Base-by-base conservation (phyloP, 1,140 invertebrate genomes). In the Heliconius hermathena region DNA sequence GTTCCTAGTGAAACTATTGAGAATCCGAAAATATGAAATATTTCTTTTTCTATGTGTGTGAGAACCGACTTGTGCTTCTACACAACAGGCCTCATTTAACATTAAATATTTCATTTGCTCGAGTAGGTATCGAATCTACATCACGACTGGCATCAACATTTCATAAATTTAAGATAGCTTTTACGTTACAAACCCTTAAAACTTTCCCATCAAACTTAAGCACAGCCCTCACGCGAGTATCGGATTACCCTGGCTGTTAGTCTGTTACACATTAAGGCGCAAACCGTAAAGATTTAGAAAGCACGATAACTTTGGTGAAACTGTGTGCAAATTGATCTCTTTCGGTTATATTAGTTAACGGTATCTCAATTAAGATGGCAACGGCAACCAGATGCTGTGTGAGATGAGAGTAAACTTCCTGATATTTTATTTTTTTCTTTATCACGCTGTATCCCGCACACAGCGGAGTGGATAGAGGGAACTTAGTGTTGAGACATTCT, bases 261-360 rank as follows among this genome's bases (percentile, higher is more conserved):
- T 20, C 49, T 46, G 74, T 76, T 72, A 71, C 75, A 73, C 78
- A 76, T 41, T 16, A 80, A 80, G 66, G 74, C 74, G 74, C 41
- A 66, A 57, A 72, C 22, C 78, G 78, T 80, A 74, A 80, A 80
- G 78, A 80, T 80, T 80, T 75, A 80, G 78, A 80, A 80, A 80
- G 78, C 78, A 46, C 66, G 78, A 80, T 80, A 54, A 41, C 70
- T 79, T 74, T 52, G 13, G 78, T 26, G 78, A 80, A 80, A 80
- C 78, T 80, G 74, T 73, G 79, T 73, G 79, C 74, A 80, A 76
- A 80, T 72, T 77, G 70, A 80, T 80, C 54, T 41, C 57, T 33
- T 71, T 71, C 57, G 54, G 33, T 72, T 72, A 38, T 38, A 16
- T 72, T 36, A 29, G 36, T 72, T 72, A 72, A 72, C 71, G 71